These are phyloP conservation scores for Drosophila repleta DNA, from an alignment of 1,140 invertebrate species.

Conservation along the genomic window DNA sequence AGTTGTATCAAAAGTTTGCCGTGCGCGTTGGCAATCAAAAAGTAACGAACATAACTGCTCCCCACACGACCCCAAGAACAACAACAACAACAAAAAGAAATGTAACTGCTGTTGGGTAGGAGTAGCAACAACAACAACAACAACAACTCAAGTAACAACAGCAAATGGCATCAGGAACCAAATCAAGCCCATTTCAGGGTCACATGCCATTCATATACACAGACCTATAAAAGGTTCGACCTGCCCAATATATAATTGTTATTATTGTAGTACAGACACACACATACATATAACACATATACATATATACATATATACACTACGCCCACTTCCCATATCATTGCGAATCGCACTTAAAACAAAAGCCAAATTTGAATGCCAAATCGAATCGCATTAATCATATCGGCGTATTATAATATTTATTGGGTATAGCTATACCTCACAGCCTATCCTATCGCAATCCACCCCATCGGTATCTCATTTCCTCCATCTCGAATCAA, in stretches of 20 bases:
- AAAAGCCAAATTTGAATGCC: constrained; percentile 28
- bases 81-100: background rate
- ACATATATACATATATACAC: background rate
- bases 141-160: constrained; percentile 47
- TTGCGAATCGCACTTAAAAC: constrained; percentile 73
- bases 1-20: constrained; percentile 65
- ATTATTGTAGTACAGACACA: background rate
- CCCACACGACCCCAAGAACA: constrained; percentile 11
- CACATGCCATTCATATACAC: constrained; percentile 39
- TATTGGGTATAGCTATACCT: constrained; percentile 34
- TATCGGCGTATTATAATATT: constrained; percentile 68
- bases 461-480: background rate
- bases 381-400: constrained; percentile 66
- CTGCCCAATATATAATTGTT: background rate
- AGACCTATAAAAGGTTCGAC: background rate
- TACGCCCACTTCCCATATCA: constrained; percentile 7
- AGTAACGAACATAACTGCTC: constrained; percentile 64
- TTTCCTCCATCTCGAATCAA: constrained; percentile 54
- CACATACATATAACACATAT: background rate
- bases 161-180: constrained; percentile 71
- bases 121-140: constrained; percentile 20
- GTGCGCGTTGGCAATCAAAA: constrained; percentile 78
- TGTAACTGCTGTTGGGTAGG: background rate
- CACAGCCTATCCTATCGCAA: too few relatives aligned
- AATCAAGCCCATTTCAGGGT: constrained; percentile 75